A percentile compares a stretch with the other conserved stretches of the same genome.
Evolutionary conservation across 2,797 vertebrate species (phyloP).

Genomic region (Cryptoblepharus egeriae): DNA sequence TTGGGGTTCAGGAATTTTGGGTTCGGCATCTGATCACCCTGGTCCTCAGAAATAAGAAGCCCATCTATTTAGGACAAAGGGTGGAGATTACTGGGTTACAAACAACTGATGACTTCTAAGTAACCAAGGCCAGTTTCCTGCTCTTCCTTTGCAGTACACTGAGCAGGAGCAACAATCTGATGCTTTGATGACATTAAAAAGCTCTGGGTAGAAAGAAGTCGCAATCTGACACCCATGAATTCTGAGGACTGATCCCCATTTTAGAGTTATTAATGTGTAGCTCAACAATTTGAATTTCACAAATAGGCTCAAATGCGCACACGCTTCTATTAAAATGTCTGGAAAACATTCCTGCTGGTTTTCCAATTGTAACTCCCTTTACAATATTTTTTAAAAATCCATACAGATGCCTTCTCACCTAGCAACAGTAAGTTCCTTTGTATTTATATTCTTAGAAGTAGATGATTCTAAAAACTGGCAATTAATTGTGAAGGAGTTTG

Average conservation of each 20-base stretch:
- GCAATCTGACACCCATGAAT: background rate
- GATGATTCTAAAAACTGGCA: background rate
- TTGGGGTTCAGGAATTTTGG: no score
- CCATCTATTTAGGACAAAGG: background rate
- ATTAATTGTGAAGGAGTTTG: background rate
- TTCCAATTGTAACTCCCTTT: background rate
- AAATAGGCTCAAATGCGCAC: background rate
- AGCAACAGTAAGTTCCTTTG: background rate
- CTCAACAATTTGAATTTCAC: slow-evolving; percentile 15
- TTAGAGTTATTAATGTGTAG: background rate
- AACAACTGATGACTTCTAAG: background rate
- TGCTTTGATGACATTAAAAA: background rate
- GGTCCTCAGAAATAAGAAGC: background rate
- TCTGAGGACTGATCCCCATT: no score
- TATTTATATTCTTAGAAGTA: background rate
- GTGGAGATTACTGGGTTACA: background rate
- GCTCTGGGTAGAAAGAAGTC: background rate
- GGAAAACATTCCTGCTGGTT: background rate
- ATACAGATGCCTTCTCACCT: background rate
- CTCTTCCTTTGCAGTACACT: background rate
- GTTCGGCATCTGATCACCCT: no score
- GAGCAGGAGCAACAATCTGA: slow-evolving; percentile 15
- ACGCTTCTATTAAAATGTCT: background rate
- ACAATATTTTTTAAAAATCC: background rate
- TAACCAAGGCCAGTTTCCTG: background rate